Base-by-base conservation (phyloP, 2,888 invertebrate species). In the Andrena praecox region DNA sequence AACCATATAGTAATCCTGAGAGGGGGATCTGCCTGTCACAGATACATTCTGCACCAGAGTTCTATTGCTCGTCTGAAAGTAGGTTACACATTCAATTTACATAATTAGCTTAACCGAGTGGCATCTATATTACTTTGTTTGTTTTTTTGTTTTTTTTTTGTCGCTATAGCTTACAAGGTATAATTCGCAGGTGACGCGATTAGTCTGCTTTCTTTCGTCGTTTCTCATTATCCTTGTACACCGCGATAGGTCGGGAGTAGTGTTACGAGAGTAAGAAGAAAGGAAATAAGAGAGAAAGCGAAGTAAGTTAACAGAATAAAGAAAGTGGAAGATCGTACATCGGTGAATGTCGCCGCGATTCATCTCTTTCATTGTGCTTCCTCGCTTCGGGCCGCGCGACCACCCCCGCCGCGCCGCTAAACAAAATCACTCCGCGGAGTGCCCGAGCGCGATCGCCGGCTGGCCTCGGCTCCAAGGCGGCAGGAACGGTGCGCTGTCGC, bases 31-130 rank as follows among this genome's bases (percentile, higher is more conserved):
- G 94, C 94, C 93, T 94, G 93, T 94, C 94, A 94, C 94, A 93
- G 94, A 93, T 94, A 94, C 94, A 94, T 94, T 94, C 94, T 94
- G 94, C 94, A 94, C 94, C 94, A 94, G 94, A 94, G 94, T 93
- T 94, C 94, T 94, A 94, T 94, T 94, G 94, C 94, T 94, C 94
- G 94, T 94, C 94, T 94, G 94, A 94, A 94, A 94, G 93, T 94
- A 94, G 94, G 93, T 93, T 92, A 94, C 91, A 94, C 90, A 94
- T 94, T 93, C 93, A 94, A 91, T 93, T 93, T 91, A 92, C 89
- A 91, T 91, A 87, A 91, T 92, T 91, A 92, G 90, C 90, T 91
- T 87, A 79, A 77, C 69, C 48, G 69, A 33, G 59, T 52, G 31
- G 27, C 52, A 86, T 90, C 82, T 56, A 69, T 68, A 63, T 31